phyloP scores from a whole-genome alignment of 2,113 vertebrate genomes.

The Callithrix jacchus region DNA sequence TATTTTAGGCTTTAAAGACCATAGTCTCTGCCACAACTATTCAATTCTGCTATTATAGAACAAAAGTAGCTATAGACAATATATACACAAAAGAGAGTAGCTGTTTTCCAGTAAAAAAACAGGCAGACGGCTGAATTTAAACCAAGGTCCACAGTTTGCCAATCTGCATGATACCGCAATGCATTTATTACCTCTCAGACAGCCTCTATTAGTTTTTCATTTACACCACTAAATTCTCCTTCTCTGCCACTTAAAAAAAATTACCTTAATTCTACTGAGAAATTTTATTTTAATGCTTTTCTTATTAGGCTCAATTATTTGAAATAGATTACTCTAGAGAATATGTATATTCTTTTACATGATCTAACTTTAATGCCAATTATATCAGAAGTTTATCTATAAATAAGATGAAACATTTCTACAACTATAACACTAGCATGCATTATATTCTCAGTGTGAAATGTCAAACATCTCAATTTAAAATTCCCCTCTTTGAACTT shows the following conservation, averaged over 20 bases:
- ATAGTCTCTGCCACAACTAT: neutral
- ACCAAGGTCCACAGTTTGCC: neutral
- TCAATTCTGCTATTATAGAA: neutral
- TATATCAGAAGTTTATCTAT: slow-evolving; percentile 1
- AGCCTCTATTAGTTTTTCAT: neutral
- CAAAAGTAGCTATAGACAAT: neutral
- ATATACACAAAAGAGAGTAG: neutral
- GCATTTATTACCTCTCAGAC: neutral
- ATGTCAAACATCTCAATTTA: neutral
- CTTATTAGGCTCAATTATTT: slow-evolving; percentile 9
- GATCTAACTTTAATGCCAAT: slow-evolving; percentile 27
- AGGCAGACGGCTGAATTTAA: neutral
- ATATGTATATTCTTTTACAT: neutral
- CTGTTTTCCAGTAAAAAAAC: neutral
- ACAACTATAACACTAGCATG: neutral
- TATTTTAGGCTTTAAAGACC: neutral
- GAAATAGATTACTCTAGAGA: neutral
- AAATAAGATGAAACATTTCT: neutral
- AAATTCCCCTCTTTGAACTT: neutral
- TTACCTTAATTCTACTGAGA: neutral
- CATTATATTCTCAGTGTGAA: neutral
- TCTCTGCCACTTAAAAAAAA: neutral
- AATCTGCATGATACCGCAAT: neutral
- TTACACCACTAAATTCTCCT: neutral
- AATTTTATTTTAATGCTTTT: slow-evolving; percentile 35